Conservation (phyloP, 2,113 vertebrate genomes). For the Rostratula benghalensis region DNA sequence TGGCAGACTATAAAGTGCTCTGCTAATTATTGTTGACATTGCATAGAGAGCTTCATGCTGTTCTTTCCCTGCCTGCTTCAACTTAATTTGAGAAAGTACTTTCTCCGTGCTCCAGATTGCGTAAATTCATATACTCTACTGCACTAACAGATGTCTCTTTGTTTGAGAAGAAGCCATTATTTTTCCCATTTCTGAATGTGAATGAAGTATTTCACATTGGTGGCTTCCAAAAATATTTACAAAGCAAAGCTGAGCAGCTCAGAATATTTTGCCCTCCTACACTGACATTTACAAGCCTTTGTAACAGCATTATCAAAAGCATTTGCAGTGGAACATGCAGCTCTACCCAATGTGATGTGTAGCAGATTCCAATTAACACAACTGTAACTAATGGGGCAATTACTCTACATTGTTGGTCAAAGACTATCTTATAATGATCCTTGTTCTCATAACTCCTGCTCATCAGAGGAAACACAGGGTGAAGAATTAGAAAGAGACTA, state of each 20-base stretch:
- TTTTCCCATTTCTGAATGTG: constrained; percentile 21
- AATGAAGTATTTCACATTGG: constrained; percentile 50
- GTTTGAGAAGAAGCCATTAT: constrained; percentile 52
- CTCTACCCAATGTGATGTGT: neutral
- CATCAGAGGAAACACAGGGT: neutral
- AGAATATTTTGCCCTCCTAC: constrained; percentile 67
- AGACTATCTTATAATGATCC: neutral
- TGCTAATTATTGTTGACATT: constrained; percentile 69
- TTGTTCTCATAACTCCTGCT: neutral
- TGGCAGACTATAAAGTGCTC: constrained; percentile 52
- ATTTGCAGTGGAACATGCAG: neutral
- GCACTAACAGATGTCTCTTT: constrained; percentile 67
- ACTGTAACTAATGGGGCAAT: neutral
- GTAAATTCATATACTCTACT: constrained; percentile 52
- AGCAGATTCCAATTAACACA: neutral
- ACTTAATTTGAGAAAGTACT: constrained; percentile 62
- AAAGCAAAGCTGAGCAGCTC: constrained; percentile 29
- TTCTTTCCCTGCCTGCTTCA: constrained; percentile 52
- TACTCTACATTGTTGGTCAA: neutral
- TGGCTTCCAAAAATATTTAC: constrained; percentile 65
- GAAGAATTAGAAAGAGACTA: neutral
- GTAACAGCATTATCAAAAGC: neutral
- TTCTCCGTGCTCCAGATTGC: constrained; percentile 46
- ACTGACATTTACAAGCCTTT: constrained; percentile 43
- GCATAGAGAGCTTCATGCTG: constrained; percentile 54